These are phyloP conservation scores for Ceratina calcarata DNA, from an alignment of 1,140 invertebrate genomes.

Conservation along the genomic window DNA sequence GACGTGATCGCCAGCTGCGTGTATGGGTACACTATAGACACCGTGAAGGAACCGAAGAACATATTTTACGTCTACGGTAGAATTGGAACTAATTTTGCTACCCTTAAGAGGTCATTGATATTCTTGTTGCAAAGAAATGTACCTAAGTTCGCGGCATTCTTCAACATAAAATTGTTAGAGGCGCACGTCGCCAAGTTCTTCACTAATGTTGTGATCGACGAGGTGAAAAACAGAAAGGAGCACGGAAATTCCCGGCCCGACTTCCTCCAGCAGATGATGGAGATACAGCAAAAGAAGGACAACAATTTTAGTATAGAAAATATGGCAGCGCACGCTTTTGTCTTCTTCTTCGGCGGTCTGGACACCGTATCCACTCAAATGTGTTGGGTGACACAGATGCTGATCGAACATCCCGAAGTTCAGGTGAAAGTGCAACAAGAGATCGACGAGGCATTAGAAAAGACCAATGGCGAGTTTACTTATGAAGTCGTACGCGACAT, in stretches of 20 bases:
- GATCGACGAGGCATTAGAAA: constrained; percentile 77
- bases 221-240: constrained; percentile 37
- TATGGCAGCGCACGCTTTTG: constrained; percentile 78
- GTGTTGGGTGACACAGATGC: constrained; percentile 76
- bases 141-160: not conserved
- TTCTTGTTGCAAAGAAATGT: constrained; percentile 9
- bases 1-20: constrained; percentile 82
- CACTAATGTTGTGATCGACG: not conserved
- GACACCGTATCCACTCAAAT: constrained; percentile 81
- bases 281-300: constrained; percentile 68
- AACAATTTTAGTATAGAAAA: constrained; percentile 77
- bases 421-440: constrained; percentile 83
- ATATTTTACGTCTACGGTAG: constrained; percentile 81
- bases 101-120: not conserved
- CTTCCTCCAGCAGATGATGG: constrained; percentile 72
- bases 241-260: constrained; percentile 55
- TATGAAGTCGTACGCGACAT: constrained; percentile 76
- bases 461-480: constrained; percentile 70
- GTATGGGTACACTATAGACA: constrained; percentile 36
- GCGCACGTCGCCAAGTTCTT: not conserved
- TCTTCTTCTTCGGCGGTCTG: constrained; percentile 81
- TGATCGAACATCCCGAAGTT: constrained; percentile 81
- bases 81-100: constrained; percentile 35
- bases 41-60: constrained; percentile 80
- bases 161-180: constrained; percentile 1